Evolutionary conservation across 2,888 invertebrate species (phyloP).

Genomic region (Cerastis rubricosa): DNA sequence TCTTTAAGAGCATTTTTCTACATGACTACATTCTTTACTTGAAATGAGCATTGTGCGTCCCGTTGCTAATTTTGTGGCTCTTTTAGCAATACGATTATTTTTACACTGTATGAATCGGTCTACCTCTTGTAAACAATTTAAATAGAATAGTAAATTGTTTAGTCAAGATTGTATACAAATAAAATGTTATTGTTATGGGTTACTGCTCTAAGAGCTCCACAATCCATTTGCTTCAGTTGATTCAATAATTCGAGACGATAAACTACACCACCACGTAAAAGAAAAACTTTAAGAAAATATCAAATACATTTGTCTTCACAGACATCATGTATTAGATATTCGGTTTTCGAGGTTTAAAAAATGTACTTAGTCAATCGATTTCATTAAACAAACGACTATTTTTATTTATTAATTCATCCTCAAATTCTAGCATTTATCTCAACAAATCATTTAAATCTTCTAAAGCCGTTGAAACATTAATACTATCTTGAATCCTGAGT

Average conservation of each 20-base stretch:
- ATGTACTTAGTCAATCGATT: not conserved
- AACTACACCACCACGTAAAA: too few species aligned
- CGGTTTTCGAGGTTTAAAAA: not conserved
- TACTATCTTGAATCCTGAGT: not conserved
- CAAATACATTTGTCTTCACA: not conserved
- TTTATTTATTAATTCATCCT: not conserved
- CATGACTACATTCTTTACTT: not conserved
- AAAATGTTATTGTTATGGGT: slow-evolving; percentile 11
- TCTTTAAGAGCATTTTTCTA: not conserved
- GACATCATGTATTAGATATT: not conserved
- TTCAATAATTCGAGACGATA: not conserved
- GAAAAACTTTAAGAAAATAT: not conserved
- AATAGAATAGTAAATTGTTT: slow-evolving; percentile 15
- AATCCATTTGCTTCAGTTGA: slow-evolving; percentile 15
- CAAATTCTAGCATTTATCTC: not conserved
- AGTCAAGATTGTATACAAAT: not conserved
- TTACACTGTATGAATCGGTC: not conserved
- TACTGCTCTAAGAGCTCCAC: not conserved
- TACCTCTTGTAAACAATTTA: not conserved
- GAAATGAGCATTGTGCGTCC: not conserved
- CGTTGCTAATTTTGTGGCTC: not conserved
- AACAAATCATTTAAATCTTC: not conserved
- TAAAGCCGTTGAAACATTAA: not conserved
- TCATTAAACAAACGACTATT: not conserved
- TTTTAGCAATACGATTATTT: not conserved